phyloP scores from a whole-genome alignment of 2,888 invertebrate genomes.

The Ganaspis brasiliensis region DNA sequence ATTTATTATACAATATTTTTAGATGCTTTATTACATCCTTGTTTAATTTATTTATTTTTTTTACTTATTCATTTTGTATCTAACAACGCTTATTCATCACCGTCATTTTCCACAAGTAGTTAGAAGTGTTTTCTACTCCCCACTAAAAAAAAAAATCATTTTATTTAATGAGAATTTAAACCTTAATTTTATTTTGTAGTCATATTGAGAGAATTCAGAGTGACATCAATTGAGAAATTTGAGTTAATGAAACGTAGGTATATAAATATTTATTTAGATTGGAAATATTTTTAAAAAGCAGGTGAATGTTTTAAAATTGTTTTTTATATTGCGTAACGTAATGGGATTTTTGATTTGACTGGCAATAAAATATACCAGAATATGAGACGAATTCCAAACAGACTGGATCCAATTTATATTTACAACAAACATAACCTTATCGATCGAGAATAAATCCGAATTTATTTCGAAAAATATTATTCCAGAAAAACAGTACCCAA shows the following conservation, averaged over 20 bases:
- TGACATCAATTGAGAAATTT: constrained; percentile 20
- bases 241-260: too few relatives aligned
- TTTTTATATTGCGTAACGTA: too few relatives aligned
- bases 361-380: not conserved
- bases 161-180: too few relatives aligned
- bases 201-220: not conserved
- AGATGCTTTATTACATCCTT: not conserved
- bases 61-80: not conserved
- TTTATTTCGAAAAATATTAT: not conserved
- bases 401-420: not conserved
- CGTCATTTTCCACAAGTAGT: not conserved
- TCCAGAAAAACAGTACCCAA: too few relatives aligned
- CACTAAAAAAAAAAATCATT: not conserved
- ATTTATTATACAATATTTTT: too few relatives aligned
- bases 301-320: too few relatives aligned
- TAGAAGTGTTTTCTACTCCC: not conserved
- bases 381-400: not conserved
- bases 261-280: not conserved
- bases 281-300: too few relatives aligned
- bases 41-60: not conserved
- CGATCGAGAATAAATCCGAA: not conserved
- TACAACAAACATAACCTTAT: constrained; percentile 1
- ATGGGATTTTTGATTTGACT: too few relatives aligned
- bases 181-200: not conserved
- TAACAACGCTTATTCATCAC: not conserved